Conservation (phyloP, 2,888 invertebrate genomes). For the Yponomeuta plumbellus region DNA sequence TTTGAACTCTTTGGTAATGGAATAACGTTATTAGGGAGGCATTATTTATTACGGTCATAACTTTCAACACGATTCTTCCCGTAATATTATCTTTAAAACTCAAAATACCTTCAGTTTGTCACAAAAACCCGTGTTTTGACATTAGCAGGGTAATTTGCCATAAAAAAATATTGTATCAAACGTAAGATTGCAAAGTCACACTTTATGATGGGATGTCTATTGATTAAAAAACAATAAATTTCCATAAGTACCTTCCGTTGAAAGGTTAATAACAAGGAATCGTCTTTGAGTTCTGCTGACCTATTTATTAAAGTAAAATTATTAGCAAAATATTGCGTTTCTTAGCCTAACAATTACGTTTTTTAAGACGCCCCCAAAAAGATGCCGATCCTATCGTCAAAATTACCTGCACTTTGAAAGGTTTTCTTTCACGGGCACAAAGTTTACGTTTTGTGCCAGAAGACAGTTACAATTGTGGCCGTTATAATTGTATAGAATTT, state of each 20-base stretch:
- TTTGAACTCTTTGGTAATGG: background rate
- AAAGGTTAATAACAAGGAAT: conserved; percentile 63
- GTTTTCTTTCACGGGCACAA: conserved; percentile 50
- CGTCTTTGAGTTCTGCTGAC: conserved; percentile 49
- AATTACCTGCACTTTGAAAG: conserved; percentile 69
- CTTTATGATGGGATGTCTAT: conserved; percentile 35
- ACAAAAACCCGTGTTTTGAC: background rate
- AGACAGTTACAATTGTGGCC: conserved; percentile 75
- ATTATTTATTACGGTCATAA: background rate
- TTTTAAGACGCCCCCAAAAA: conserved; percentile 48
- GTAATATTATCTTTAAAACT: background rate
- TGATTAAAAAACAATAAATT: conserved; percentile 70
- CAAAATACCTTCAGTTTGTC: background rate
- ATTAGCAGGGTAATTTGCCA: background rate
- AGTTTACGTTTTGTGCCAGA: conserved; percentile 55
- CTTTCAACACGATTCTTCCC: background rate
- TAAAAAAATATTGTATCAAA: conserved; percentile 30
- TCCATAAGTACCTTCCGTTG: conserved; percentile 45
- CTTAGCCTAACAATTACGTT: conserved; percentile 54
- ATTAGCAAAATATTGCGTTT: conserved; percentile 41
- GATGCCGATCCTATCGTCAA: conserved; percentile 48
- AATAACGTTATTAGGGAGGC: background rate
- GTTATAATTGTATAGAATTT: conserved; percentile 77
- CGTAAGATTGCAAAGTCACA: conserved; percentile 35
- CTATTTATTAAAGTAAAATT: conserved; percentile 61